A percentile compares a stretch with the other conserved stretches of the same genome.
Evolutionary conservation across 1,140 invertebrate species (phyloP).

Genomic region (Drosophila teissieri): DNA sequence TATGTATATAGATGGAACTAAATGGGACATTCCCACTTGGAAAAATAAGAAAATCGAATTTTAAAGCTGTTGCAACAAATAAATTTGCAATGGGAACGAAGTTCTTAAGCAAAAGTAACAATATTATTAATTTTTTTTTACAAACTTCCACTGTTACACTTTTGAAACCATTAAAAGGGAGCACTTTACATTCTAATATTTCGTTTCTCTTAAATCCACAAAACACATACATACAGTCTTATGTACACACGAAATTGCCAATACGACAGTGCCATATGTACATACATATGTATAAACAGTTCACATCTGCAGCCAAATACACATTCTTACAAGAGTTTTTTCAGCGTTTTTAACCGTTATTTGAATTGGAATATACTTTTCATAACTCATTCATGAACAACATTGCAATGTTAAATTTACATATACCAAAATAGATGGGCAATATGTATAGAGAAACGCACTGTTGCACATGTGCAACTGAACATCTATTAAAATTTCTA

Average conservation of each 20-base stretch:
- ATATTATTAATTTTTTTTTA: background rate
- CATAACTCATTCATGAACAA: background rate
- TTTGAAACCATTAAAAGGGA: background rate
- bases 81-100: background rate
- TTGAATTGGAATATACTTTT: background rate
- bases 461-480: conserved; percentile 12
- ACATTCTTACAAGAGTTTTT: background rate
- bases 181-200: conserved; percentile 1
- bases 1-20: conserved; percentile 4
- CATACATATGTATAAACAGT: background rate
- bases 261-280: conserved; percentile 8
- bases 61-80: background rate
- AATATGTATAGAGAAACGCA: conserved; percentile 10
- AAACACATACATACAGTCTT: conserved; percentile 7
- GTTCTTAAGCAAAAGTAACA: too few species aligned
- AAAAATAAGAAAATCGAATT: background rate
- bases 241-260: conserved; percentile 10
- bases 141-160: background rate
- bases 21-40: background rate
- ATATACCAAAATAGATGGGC: conserved; percentile 11
- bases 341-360: background rate
- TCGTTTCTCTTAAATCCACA: background rate
- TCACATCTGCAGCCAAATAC: background rate
- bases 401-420: conserved; percentile 1
- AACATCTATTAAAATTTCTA: background rate